These are phyloP conservation scores for Drosophila paranaensis DNA, from an alignment of 2,888 invertebrate genomes.

Conservation along the genomic window DNA sequence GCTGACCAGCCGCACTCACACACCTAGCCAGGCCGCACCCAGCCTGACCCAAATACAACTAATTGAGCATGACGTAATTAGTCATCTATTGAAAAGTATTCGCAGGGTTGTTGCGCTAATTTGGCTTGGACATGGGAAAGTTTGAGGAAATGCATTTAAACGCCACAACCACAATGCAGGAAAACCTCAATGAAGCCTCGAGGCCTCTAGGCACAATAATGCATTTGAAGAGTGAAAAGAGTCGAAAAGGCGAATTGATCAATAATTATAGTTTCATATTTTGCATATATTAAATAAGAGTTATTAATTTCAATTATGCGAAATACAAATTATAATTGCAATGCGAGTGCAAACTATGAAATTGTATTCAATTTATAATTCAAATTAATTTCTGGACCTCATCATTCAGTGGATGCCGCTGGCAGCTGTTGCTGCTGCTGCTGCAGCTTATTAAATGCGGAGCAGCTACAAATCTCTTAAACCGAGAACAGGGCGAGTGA, in stretches of 20 bases:
- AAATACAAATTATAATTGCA: constrained; percentile 10
- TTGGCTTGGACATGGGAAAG: constrained; percentile 55
- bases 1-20: constrained; percentile 17
- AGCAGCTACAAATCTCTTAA: constrained; percentile 67
- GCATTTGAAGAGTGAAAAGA: constrained; percentile 6
- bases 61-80: constrained; percentile 79
- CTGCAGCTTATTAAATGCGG: constrained; percentile 49
- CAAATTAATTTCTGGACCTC: constrained; percentile 61
- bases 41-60: constrained; percentile 72
- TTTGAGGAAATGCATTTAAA: constrained; percentile 50
- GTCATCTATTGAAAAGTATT: constrained; percentile 59
- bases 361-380: constrained; percentile 53
- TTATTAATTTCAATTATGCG: neutral
- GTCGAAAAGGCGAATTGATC: neutral
- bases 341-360: constrained; percentile 32
- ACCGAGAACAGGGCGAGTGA: constrained; percentile 38
- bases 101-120: constrained; percentile 37
- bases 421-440: constrained; percentile 50
- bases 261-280: neutral
- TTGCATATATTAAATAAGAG: neutral
- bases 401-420: constrained; percentile 37
- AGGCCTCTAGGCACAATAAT: constrained; percentile 18
- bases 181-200: constrained; percentile 31
- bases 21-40: constrained; percentile 48
- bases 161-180: constrained; percentile 23